Percentiles rank a stretch among this genome's conserved stretches.
phyloP scores from a whole-genome alignment of 1,140 invertebrate species.

The Ditylenchus dipsaci region DNA sequence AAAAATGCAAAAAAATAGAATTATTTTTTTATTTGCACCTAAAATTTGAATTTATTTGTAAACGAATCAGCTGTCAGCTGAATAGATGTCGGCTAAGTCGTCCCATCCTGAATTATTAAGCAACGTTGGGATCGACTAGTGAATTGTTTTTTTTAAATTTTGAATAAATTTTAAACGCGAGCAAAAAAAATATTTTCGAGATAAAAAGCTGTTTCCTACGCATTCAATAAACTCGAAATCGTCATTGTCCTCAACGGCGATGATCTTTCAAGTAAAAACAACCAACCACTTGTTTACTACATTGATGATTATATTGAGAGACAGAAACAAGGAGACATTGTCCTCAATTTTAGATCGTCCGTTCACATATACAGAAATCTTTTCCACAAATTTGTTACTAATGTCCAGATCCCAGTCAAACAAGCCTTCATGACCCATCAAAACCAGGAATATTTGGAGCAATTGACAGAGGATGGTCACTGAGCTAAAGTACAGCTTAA shows the following conservation, averaged over 20 bases:
- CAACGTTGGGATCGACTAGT: neutral
- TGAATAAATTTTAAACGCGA: neutral
- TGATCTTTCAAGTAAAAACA: neutral
- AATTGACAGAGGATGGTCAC: slow-evolving; percentile 10
- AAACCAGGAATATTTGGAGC: slow-evolving; percentile 21
- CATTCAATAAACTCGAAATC: too few relatives aligned
- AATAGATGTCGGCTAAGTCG: too few relatives aligned
- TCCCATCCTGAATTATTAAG: too few relatives aligned
- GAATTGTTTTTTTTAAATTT: too few relatives aligned
- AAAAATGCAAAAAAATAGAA: too few relatives aligned
- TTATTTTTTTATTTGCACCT: too few relatives aligned
- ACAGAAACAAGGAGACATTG: slow-evolving; percentile 32
- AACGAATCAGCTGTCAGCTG: too few relatives aligned
- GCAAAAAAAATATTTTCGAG: too few relatives aligned
- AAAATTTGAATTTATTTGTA: too few relatives aligned
- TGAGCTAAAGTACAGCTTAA: slow-evolving; percentile 1
- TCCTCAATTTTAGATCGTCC: slow-evolving; percentile 47
- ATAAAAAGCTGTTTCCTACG: neutral
- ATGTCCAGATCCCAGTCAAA: slow-evolving; percentile 27
- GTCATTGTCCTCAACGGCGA: too few relatives aligned
- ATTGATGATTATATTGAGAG: slow-evolving; percentile 38
- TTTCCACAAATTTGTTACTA: slow-evolving; percentile 29
- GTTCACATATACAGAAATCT: slow-evolving; percentile 31
- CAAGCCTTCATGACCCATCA: slow-evolving; percentile 27
- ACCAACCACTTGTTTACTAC: slow-evolving; percentile 25